phyloP scores from a whole-genome alignment of 2,113 vertebrate species.

The Carassius auratus region DNA sequence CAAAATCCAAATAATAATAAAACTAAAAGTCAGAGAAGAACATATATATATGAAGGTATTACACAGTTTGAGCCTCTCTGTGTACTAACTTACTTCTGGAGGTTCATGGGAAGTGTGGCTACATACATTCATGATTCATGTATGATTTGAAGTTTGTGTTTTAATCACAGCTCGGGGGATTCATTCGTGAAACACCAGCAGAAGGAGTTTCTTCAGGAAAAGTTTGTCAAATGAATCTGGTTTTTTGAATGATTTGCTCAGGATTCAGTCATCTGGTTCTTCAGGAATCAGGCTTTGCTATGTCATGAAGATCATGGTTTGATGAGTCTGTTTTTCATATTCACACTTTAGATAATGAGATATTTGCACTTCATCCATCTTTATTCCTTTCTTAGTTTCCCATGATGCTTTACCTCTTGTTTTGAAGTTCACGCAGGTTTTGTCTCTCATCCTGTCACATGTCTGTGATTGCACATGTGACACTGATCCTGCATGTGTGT shows the following conservation, averaged over 20 bases:
- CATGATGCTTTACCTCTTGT: not conserved
- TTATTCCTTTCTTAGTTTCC: not conserved
- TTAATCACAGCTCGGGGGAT: no score
- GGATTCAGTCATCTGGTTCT: not conserved
- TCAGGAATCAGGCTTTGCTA: not conserved
- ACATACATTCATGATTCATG: not conserved
- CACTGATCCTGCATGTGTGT: constrained; percentile 58
- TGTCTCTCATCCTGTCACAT: constrained; percentile 13
- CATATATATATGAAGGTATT: no score
- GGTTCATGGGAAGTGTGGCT: not conserved
- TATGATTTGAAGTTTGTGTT: not conserved
- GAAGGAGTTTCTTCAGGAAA: not conserved
- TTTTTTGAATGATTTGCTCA: no score
- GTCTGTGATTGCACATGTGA: constrained; percentile 5
- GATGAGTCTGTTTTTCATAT: not conserved
- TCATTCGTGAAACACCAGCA: not conserved
- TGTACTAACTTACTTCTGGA: no score
- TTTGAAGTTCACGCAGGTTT: not conserved
- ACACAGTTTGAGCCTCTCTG: no score
- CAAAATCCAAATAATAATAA: not conserved
- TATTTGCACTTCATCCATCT: not conserved
- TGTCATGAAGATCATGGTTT: not conserved
- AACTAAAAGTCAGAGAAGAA: no score
- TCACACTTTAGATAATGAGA: not conserved
- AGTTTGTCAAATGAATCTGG: not conserved